These are phyloP conservation scores for Nyctibius bracteatus DNA, from an alignment of 2,113 vertebrate species.

Conservation along the genomic window DNA sequence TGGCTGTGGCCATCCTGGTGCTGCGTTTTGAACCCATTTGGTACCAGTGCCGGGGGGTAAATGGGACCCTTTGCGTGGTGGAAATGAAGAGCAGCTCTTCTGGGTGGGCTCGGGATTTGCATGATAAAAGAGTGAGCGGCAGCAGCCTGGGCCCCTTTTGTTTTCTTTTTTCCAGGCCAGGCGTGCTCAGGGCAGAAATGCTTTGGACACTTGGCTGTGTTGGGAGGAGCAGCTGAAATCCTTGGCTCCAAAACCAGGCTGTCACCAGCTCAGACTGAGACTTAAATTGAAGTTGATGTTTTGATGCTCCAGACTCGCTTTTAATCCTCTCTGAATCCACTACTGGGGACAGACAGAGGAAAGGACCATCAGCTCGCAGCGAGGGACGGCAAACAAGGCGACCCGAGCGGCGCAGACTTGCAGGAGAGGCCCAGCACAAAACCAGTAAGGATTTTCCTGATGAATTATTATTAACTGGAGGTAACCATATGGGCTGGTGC, in stretches of 20 bases:
- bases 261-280: constrained; percentile 35
- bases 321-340: constrained; percentile 49
- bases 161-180: constrained; percentile 29
- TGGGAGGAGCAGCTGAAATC: constrained; percentile 27
- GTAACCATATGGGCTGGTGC: accelerated
- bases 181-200: constrained; percentile 45
- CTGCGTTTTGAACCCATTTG: neutral
- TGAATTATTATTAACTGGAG: neutral
- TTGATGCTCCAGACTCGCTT: constrained; percentile 7
- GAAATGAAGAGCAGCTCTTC: neutral
- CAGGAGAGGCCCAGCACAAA: neutral
- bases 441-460: constrained; percentile 23
- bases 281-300: constrained; percentile 57
- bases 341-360: neutral
- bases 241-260: constrained; percentile 21
- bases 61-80: neutral
- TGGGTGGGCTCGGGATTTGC: constrained; percentile 31
- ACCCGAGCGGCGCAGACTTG: neutral
- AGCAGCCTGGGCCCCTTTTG: constrained; percentile 16
- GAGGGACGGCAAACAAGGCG: neutral
- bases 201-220: neutral
- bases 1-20: neutral
- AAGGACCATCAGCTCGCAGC: neutral
- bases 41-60: neutral
- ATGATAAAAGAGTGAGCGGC: constrained; percentile 39